Evolutionary conservation across 2,888 invertebrate genomes (phyloP), one percentile per base, ranked within the genome.

Genomic region (Xylota segnis): DNA sequence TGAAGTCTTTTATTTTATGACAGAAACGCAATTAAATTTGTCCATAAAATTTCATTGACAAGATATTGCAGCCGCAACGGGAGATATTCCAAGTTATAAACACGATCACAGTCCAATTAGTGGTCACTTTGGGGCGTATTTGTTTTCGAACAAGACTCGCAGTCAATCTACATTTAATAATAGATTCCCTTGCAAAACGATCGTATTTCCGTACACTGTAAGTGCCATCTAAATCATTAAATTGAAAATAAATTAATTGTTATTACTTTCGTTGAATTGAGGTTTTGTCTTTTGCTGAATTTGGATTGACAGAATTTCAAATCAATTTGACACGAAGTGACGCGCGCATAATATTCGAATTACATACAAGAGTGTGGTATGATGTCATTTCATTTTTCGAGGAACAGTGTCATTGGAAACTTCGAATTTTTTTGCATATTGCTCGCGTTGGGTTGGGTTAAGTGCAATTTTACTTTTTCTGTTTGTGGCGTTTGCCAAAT

Each of bases 351-450:
- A 40, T 32, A 9, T 34, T 37, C 12, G 45, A 40, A n/a, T 32
- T 70, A 34, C 34, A 58, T 3, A 12, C 5, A 12, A 5, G 5
- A 16, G 1, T 10, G 29, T 5, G 37, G 56, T 37, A 54, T 74
- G 68, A 81, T 81, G 81, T 74, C 68, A 68, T 43, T 56, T 43
- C 47, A 3, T 75, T 45, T 47, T 59, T 56, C 29, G n/a, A 52
- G 29, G 65, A 66, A 77, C 59, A 52, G 34, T 81, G 74, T 74
- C 72, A 68, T 34, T 32, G 10, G 81, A 68, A 45, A 81, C 37
- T 37, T 65, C 7, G 40, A 71, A 52, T 58, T 10, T 45, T 34
- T 37, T 72, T 61, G 50, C 65, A 56, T 71, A 32, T 58, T 9
- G 50, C n/a, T 34, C 9, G 5, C 45, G 45, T 54, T 2, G 9